These are phyloP conservation scores for Triplophysa bombifrons DNA, from an alignment of 2,797 vertebrate species.

Conservation along the genomic window DNA sequence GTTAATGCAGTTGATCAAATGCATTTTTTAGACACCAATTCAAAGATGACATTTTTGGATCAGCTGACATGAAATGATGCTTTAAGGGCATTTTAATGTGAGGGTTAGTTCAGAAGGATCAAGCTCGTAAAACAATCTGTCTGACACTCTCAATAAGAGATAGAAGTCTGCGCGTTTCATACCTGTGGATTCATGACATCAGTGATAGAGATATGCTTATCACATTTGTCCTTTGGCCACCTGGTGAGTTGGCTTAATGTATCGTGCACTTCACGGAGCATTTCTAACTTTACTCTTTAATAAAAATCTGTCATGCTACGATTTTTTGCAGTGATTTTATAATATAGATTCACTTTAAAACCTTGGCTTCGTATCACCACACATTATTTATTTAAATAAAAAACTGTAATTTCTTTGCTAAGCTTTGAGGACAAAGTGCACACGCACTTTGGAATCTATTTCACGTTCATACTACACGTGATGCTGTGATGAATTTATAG, in stretches of 20 bases:
- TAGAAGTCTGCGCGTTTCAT: conserved; percentile 29
- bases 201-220: conserved; percentile 42
- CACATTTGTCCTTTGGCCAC: conserved; percentile 21
- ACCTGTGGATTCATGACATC: not conserved
- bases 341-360: not conserved
- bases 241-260: not conserved
- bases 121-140: not conserved
- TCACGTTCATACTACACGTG: not conserved
- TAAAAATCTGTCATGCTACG: too few relatives aligned
- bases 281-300: conserved; percentile 8
- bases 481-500: conserved; percentile 8
- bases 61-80: conserved; percentile 16
- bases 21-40: not conserved
- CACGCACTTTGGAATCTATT: conserved; percentile 1
- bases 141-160: conserved; percentile 39
- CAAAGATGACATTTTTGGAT: conserved; percentile 7
- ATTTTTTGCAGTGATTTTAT: not conserved
- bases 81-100: conserved; percentile 20
- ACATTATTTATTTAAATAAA: too few relatives aligned
- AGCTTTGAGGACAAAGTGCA: not conserved
- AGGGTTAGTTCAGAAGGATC: conserved; percentile 14
- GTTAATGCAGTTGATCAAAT: not conserved
- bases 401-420: too few relatives aligned
- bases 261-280: not conserved
- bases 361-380: too few relatives aligned